Evolutionary conservation across 2,797 vertebrate species (phyloP).

Genomic region (Hyperoplus lanceolatus): DNA sequence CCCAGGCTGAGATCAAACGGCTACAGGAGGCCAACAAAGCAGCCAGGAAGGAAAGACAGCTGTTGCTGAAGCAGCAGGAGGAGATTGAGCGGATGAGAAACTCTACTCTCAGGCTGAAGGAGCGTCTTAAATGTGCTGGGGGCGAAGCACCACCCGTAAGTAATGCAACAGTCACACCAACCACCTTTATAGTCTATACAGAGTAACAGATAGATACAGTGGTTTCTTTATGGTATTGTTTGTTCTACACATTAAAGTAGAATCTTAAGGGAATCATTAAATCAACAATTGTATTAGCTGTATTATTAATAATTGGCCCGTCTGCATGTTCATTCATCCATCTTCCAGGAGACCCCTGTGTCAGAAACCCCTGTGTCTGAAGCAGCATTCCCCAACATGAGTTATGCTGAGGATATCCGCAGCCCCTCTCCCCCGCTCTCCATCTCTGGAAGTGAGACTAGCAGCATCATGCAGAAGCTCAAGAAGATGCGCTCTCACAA

Average conservation of each 20-base stretch:
- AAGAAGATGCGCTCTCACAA: conserved; percentile 98
- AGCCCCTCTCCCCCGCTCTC: conserved; percentile 92
- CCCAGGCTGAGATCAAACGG: conserved; percentile 95
- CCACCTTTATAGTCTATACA: neutral
- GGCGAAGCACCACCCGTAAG: conserved; percentile 89
- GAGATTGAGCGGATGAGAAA: conserved; percentile 96
- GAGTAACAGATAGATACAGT: conserved; percentile 3
- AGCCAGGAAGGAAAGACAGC: conserved; percentile 94
- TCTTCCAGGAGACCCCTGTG: conserved; percentile 85
- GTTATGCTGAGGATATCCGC: conserved; percentile 87
- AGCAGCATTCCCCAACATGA: conserved; percentile 78
- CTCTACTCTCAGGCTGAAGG: conserved; percentile 93
- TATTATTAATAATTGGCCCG: conserved; percentile 3
- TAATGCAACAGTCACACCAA: conserved; percentile 10
- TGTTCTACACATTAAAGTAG: neutral
- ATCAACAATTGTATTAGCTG: neutral
- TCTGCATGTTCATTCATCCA: neutral
- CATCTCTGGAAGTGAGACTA: conserved; percentile 96
- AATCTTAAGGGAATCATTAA: neutral
- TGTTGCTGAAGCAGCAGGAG: conserved; percentile 96
- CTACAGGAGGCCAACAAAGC: conserved; percentile 98
- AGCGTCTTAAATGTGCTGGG: conserved; percentile 93
- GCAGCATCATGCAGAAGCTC: conserved; percentile 99
- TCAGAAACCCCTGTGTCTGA: conserved; percentile 84
- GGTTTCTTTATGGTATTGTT: neutral